phyloP scores from a whole-genome alignment of 2,797 vertebrate species.

The Lithobates sylvaticus region DNA sequence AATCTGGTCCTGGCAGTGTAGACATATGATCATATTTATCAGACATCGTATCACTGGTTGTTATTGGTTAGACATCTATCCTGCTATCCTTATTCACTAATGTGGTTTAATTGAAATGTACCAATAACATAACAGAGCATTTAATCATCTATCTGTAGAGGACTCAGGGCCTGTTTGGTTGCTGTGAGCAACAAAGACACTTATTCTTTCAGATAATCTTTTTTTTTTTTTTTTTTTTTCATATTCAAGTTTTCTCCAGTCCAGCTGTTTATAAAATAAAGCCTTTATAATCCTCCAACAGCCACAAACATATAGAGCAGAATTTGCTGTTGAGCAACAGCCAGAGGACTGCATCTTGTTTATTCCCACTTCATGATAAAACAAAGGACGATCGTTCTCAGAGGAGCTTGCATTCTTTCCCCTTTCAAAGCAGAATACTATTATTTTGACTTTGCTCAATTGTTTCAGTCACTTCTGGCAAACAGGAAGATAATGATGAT shows the following conservation, averaged over 20 bases:
- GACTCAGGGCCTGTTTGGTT: not conserved
- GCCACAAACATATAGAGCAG: conserved; percentile 20
- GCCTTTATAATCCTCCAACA: not conserved
- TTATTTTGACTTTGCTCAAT: conserved; percentile 42
- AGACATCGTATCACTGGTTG: too few relatives aligned
- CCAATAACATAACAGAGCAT: too few relatives aligned
- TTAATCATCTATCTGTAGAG: not conserved
- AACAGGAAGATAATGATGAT: conserved; percentile 41
- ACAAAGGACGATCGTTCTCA: conserved; percentile 36
- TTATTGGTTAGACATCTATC: not conserved
- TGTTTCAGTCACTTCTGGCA: conserved; percentile 52
- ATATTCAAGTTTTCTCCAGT: not conserved
- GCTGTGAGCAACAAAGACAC: not conserved
- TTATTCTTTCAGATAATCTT: not conserved
- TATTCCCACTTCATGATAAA: conserved; percentile 40
- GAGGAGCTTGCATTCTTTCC: conserved; percentile 25
- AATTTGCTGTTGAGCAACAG: conserved; percentile 35
- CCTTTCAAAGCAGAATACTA: conserved; percentile 36
- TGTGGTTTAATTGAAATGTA: too few relatives aligned
- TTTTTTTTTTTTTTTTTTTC: not conserved
- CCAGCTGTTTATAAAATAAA: conserved; percentile 12
- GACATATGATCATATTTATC: too few relatives aligned
- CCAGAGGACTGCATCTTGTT: conserved; percentile 16
- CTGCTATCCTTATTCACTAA: not conserved
- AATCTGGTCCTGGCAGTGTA: not conserved